Conservation (phyloP, 2,113 vertebrate genomes). For the Pachyramphus minor region DNA sequence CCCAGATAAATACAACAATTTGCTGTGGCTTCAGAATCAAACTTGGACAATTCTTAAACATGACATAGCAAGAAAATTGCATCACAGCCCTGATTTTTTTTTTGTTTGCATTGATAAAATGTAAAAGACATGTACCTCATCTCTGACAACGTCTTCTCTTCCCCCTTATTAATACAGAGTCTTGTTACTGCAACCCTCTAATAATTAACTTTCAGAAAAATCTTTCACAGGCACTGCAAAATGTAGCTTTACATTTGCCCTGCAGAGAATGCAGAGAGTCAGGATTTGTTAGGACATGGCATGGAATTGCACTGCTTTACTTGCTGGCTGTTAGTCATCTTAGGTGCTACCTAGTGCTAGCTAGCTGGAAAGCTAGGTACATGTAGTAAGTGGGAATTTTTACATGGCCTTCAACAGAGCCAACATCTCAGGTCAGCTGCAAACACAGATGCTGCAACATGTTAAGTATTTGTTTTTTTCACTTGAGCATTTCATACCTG, state of each 20-base stretch:
- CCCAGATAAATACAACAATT: neutral
- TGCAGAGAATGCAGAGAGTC: neutral
- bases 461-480: neutral
- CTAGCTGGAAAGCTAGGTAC: neutral
- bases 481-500: neutral
- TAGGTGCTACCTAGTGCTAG: neutral
- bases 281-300: neutral
- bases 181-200: neutral
- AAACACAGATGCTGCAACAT: neutral
- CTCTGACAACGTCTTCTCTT: neutral
- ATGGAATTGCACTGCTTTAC: neutral
- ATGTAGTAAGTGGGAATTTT: neutral
- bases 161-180: neutral
- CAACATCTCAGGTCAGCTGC: neutral
- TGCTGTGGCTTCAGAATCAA: neutral
- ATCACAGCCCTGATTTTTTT: neutral
- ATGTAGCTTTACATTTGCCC: neutral
- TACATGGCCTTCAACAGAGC: neutral
- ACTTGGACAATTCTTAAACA: constrained; percentile 1
- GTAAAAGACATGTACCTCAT: neutral
- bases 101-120: neutral
- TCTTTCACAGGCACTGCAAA: neutral
- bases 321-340: neutral
- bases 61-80: neutral
- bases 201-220: neutral